phyloP scores from a whole-genome alignment of 2,797 vertebrate species.

The Xenentodon cancila region DNA sequence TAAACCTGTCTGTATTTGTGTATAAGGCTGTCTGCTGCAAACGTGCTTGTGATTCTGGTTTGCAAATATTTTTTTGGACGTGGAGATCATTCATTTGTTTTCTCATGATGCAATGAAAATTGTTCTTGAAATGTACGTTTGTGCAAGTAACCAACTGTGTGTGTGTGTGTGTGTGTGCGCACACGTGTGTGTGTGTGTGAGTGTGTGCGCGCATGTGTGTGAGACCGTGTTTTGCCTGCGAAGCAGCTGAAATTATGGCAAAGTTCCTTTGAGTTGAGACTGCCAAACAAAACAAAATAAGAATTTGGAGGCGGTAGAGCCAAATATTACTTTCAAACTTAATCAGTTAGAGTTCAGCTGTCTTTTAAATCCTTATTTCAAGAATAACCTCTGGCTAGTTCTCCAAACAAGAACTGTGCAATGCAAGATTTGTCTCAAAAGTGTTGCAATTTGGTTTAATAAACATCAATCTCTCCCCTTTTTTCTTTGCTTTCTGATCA shows the following conservation, averaged over 20 bases:
- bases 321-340: conserved; percentile 68
- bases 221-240: neutral
- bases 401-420: conserved; percentile 75
- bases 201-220: neutral
- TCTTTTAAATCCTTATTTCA: conserved; percentile 88
- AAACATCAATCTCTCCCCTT: conserved; percentile 75
- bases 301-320: conserved; percentile 40
- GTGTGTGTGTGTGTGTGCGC: conserved; percentile 7
- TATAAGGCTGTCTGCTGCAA: conserved; percentile 4
- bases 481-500: conserved; percentile 52
- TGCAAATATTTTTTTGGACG: conserved; percentile 7
- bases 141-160: neutral
- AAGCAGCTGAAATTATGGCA: conserved; percentile 17
- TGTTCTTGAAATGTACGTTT: conserved; percentile 5
- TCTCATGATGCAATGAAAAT: conserved; percentile 21
- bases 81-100: conserved; percentile 1
- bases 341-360: conserved; percentile 85
- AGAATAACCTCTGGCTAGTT: conserved; percentile 87
- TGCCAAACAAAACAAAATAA: conserved; percentile 45
- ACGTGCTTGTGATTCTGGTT: conserved; percentile 9
- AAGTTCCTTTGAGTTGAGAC: conserved; percentile 30
- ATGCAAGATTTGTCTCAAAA: conserved; percentile 82
- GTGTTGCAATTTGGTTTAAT: conserved; percentile 86
- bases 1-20: neutral
- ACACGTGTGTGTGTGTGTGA: neutral